These are phyloP conservation scores for Megaceryle maxima DNA, from an alignment of 2,113 vertebrate species.

Conservation along the genomic window DNA sequence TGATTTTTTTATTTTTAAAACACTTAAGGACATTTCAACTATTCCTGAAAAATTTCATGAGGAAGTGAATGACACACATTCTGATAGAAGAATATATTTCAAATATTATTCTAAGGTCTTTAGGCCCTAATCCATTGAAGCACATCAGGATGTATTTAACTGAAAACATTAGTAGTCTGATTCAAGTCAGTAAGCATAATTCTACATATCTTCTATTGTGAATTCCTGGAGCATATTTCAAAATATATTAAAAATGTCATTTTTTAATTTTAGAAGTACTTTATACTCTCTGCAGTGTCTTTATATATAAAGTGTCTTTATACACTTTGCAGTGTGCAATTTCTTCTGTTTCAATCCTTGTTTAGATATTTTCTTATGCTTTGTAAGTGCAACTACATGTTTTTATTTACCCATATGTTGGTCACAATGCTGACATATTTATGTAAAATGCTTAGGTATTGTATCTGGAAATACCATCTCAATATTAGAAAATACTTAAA, in stretches of 20 bases:
- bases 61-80: background rate
- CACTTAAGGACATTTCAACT: background rate
- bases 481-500: background rate
- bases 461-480: background rate
- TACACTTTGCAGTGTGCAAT: background rate
- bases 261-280: background rate
- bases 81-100: background rate
- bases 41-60: background rate
- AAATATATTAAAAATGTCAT: background rate
- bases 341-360: background rate
- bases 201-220: background rate
- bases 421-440: background rate
- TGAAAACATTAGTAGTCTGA: background rate
- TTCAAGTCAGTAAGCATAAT: background rate
- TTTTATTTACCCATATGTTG: background rate
- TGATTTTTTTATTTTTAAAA: background rate
- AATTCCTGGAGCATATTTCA: background rate
- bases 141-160: background rate
- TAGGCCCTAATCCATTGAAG: background rate
- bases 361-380: background rate
- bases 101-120: background rate
- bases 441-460: background rate
- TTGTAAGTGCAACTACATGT: background rate
- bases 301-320: too few relatives aligned
- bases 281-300: background rate